phyloP scores from a whole-genome alignment of 2,888 invertebrate genomes.

The Synanthedon vespiformis region DNA sequence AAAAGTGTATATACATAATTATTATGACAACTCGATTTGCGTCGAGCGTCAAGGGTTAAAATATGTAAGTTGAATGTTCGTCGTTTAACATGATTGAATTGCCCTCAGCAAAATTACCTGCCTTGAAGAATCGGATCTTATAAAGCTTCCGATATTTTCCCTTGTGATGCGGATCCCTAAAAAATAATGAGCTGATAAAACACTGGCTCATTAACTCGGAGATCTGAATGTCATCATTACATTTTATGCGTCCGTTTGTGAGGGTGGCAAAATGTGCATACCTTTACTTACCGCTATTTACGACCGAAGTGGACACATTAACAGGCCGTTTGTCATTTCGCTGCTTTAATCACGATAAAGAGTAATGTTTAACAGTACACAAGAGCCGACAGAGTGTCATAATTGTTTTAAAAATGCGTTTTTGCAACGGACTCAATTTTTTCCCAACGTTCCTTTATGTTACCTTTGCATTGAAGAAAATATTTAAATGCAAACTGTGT shows the following conservation, averaged over 20 bases:
- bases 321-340: conserved; percentile 10
- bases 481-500: conserved; percentile 8
- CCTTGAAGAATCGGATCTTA: background rate
- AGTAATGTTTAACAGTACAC: conserved; percentile 21
- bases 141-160: conserved; percentile 2
- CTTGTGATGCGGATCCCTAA: conserved; percentile 1
- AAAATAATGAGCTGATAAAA: conserved; percentile 6
- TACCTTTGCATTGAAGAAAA: conserved; percentile 19
- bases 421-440: conserved; percentile 11
- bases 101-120: no score
- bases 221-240: conserved; percentile 4
- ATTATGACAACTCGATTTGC: no score
- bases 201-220: conserved; percentile 4
- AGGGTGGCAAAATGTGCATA: conserved; percentile 5
- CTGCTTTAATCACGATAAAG: conserved; percentile 20
- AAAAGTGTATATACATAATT: no score
- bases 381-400: conserved; percentile 22
- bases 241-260: conserved; percentile 3
- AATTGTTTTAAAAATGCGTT: conserved; percentile 14
- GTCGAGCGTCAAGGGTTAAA: no score
- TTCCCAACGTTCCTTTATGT: conserved; percentile 18
- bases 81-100: no score
- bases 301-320: conserved; percentile 7
- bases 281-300: conserved; percentile 7
- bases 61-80: no score